Evolutionary conservation across 2,113 vertebrate species (phyloP).

Genomic region (Nesogale talazaci): DNA sequence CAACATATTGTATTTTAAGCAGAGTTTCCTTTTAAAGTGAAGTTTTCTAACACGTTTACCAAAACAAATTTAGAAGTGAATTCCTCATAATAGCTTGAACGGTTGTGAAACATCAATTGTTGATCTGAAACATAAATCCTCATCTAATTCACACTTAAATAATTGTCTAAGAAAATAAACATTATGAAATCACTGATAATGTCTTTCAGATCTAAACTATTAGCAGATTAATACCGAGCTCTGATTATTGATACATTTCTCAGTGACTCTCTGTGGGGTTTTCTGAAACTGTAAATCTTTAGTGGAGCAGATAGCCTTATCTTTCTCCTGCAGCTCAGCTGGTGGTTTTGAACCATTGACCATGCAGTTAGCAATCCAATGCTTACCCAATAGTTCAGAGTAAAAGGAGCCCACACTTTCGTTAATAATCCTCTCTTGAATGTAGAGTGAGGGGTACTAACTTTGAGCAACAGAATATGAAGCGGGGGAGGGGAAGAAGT

Average conservation of each 20-base stretch:
- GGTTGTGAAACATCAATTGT: too few species aligned
- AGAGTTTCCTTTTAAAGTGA: neutral
- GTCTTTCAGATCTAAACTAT: neutral
- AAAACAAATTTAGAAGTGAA: neutral
- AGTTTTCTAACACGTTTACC: neutral
- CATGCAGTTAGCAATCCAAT: too few species aligned
- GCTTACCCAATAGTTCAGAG: neutral
- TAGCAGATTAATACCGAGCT: too few species aligned
- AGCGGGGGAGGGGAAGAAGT: neutral
- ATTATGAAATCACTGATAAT: neutral
- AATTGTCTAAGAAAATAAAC: too few species aligned
- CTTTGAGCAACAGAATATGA: neutral
- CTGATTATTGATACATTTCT: too few species aligned
- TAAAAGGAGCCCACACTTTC: neutral
- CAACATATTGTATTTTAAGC: neutral
- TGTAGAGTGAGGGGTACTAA: neutral
- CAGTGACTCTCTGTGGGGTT: too few species aligned
- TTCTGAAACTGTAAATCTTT: too few species aligned
- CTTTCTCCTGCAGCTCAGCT: too few species aligned
- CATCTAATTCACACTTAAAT: too few species aligned
- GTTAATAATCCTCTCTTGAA: neutral
- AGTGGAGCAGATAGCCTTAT: too few species aligned
- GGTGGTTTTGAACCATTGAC: too few species aligned
- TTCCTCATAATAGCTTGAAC: neutral
- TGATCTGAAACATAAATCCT: too few species aligned